phyloP scores from a whole-genome alignment of 2,113 vertebrate species.

The Takifugu flavidus region DNA sequence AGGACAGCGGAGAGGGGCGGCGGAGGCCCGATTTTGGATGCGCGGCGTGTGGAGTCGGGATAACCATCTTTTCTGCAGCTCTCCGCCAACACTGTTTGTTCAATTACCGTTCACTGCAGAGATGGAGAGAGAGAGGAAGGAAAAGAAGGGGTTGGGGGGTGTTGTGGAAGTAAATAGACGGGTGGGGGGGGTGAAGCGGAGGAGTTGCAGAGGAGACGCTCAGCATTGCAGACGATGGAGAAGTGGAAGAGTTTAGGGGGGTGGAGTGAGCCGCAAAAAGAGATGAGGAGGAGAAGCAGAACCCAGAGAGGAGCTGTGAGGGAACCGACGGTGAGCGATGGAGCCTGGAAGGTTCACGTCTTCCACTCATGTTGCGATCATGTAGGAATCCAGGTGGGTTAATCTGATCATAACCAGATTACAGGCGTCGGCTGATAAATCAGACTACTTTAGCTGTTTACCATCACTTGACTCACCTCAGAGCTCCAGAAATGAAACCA shows the following conservation, averaged over 20 bases:
- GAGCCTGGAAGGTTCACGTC: neutral
- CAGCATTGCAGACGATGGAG: slow-evolving; percentile 58
- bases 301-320: slow-evolving; percentile 27
- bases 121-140: slow-evolving; percentile 40
- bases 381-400: no score
- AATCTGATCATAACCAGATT: no score
- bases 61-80: slow-evolving; percentile 73
- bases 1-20: neutral
- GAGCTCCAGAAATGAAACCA: no score
- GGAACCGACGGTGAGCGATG: slow-evolving; percentile 15
- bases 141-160: slow-evolving; percentile 10
- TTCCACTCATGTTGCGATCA: no score
- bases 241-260: slow-evolving; percentile 46
- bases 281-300: slow-evolving; percentile 5
- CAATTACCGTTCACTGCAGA: slow-evolving; percentile 74
- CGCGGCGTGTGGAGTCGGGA: slow-evolving; percentile 66
- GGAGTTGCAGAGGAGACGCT: slow-evolving; percentile 18
- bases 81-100: slow-evolving; percentile 63
- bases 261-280: slow-evolving; percentile 12
- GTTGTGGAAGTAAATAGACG: slow-evolving; percentile 21
- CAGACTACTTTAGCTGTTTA: no score
- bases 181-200: slow-evolving; percentile 1
- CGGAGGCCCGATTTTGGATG: slow-evolving; percentile 62
- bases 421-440: no score
- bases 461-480: no score